phyloP scores from a whole-genome alignment of 2,113 vertebrate species.

The Phyllopteryx taeniolatus region DNA sequence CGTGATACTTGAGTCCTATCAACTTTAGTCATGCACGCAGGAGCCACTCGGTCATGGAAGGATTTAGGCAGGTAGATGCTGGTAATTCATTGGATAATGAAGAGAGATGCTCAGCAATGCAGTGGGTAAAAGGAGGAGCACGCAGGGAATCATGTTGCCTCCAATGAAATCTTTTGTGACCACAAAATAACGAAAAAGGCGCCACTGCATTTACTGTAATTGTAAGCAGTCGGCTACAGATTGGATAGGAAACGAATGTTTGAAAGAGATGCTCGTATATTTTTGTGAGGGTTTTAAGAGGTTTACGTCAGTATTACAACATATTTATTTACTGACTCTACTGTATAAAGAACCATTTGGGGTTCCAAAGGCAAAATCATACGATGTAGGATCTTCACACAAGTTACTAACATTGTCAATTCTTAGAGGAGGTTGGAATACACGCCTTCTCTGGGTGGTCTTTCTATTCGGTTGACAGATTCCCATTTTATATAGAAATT shows the following conservation, averaged over 20 bases:
- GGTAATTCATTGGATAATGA: conserved; percentile 1
- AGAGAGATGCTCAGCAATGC: background rate
- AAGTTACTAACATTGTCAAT: background rate
- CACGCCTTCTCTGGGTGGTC: background rate
- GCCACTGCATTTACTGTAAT: background rate
- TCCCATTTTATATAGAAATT: conserved; percentile 8
- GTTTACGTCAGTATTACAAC: too few species aligned
- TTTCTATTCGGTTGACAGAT: background rate
- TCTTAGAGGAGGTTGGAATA: background rate
- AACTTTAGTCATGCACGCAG: conserved; percentile 16
- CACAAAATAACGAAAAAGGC: background rate
- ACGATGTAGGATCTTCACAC: background rate
- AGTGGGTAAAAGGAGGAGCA: background rate
- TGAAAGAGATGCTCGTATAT: background rate
- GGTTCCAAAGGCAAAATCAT: background rate
- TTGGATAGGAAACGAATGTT: background rate
- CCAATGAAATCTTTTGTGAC: background rate
- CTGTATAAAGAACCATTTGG: background rate
- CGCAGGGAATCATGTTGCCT: background rate
- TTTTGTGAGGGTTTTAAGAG: background rate
- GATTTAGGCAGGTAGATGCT: conserved; percentile 20
- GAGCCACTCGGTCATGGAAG: background rate
- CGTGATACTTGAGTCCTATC: conserved; percentile 16
- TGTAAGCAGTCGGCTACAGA: background rate
- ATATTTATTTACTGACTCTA: background rate